Conservation (phyloP, 2,797 vertebrate genomes). For the Macropus fuliginosus region DNA sequence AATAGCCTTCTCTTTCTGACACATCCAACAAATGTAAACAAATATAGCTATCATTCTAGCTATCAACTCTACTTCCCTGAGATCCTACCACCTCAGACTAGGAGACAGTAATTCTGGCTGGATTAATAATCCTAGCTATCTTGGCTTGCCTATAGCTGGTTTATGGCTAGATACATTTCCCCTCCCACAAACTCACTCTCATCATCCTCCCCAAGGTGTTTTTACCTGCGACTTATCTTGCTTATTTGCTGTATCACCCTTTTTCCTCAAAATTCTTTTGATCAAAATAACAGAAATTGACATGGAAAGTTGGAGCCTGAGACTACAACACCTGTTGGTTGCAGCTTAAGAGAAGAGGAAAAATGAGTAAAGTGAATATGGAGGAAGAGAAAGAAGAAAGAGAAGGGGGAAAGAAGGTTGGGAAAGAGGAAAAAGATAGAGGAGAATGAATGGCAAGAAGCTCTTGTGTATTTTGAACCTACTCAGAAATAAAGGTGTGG, state of each 20-base stretch:
- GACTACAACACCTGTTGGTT: too few relatives aligned
- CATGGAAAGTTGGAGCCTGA: not conserved
- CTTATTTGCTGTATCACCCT: not conserved
- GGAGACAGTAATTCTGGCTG: not conserved
- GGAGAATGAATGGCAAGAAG: too few relatives aligned
- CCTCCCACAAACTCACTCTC: not conserved
- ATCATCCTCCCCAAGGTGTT: not conserved
- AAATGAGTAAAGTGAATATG: not conserved
- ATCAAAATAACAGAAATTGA: not conserved
- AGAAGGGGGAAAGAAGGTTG: conserved; percentile 82
- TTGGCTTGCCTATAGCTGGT: not conserved
- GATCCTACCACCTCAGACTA: not conserved
- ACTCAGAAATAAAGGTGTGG: too few relatives aligned
- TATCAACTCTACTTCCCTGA: not conserved
- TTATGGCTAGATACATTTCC: not conserved
- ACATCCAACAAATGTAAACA: not conserved
- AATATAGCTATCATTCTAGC: not conserved
- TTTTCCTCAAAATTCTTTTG: not conserved
- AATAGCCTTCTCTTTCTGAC: conserved; percentile 3
- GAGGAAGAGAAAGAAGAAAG: not conserved
- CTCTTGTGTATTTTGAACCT: too few relatives aligned
- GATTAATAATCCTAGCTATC: not conserved
- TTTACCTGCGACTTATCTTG: not conserved
- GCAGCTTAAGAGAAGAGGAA: not conserved
- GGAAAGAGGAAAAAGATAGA: conserved; percentile 19